These are phyloP conservation scores for Rhyzopertha dominica DNA, from an alignment of 1,140 invertebrate species.

Conservation along the genomic window DNA sequence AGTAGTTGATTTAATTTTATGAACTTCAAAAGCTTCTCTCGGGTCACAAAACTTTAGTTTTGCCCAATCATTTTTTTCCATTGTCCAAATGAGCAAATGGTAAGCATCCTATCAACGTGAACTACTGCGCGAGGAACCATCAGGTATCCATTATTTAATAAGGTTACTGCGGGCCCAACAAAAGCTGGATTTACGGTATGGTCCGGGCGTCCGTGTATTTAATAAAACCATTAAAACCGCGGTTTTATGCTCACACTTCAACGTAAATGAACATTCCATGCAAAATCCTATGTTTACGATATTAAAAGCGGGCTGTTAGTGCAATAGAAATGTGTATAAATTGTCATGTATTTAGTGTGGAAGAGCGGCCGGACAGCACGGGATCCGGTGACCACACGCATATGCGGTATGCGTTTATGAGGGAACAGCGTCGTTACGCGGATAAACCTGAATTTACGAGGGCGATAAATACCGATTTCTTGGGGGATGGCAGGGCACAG, in stretches of 20 bases:
- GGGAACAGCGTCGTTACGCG: slow-evolving; percentile 18
- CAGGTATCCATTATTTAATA: too few relatives aligned
- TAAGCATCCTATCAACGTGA: too few relatives aligned
- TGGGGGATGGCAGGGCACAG: too few relatives aligned
- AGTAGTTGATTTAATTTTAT: too few relatives aligned
- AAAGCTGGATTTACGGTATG: slow-evolving; percentile 22
- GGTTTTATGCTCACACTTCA: slow-evolving; percentile 31
- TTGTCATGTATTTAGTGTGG: slow-evolving; percentile 26
- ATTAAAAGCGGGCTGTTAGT: slow-evolving; percentile 27
- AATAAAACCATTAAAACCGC: slow-evolving; percentile 32
- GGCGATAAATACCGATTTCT: slow-evolving; percentile 27
- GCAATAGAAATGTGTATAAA: slow-evolving; percentile 31
- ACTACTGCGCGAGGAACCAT: too few relatives aligned
- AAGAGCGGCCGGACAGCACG: slow-evolving; percentile 20
- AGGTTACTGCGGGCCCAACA: too few relatives aligned
- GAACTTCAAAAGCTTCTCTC: too few relatives aligned
- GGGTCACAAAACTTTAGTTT: too few relatives aligned
- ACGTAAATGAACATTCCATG: slow-evolving; percentile 27
- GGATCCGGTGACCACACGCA: slow-evolving; percentile 19
- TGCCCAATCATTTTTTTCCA: too few relatives aligned
- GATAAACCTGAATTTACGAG: slow-evolving; percentile 23
- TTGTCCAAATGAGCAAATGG: too few relatives aligned
- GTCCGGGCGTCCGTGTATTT: slow-evolving; percentile 27
- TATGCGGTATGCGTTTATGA: slow-evolving; percentile 16
- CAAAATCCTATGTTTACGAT: slow-evolving; percentile 24